A percentile compares a stretch with the other conserved stretches of the same genome.
These are phyloP conservation scores for Hemiscyllium ocellatum DNA, from an alignment of 2,113 vertebrate species.

Conservation along the genomic window DNA sequence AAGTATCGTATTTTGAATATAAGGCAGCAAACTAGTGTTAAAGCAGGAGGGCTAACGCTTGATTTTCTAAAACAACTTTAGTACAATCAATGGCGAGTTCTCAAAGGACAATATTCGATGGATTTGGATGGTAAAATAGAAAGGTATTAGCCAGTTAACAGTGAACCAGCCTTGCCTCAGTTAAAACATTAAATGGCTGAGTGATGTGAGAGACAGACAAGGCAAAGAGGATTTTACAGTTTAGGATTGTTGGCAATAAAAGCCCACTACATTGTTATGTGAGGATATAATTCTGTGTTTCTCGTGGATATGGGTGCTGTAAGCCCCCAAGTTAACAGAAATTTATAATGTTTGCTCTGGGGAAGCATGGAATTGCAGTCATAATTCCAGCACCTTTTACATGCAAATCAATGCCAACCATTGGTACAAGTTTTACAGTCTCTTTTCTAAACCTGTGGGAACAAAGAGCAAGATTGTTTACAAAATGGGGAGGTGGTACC, in stretches of 20 bases:
- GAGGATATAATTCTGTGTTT: not conserved
- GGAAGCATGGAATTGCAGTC: not conserved
- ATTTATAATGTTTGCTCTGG: not conserved
- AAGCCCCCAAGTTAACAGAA: not conserved
- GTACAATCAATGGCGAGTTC: not conserved
- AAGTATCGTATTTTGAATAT: not conserved
- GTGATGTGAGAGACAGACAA: not conserved
- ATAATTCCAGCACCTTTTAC: not conserved
- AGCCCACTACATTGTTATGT: not conserved
- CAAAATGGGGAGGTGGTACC: not conserved
- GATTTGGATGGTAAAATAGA: not conserved
- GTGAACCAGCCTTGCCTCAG: not conserved
- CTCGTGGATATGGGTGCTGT: not conserved
- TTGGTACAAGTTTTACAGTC: not conserved
- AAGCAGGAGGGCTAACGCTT: not conserved
- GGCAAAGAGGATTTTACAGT: not conserved
- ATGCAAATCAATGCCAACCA: not conserved
- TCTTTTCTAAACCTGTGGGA: slow-evolving; percentile 10
- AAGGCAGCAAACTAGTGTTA: not conserved
- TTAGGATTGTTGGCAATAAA: not conserved
- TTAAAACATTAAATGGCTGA: not conserved
- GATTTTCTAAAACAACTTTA: not conserved
- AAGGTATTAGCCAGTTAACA: not conserved
- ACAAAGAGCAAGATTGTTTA: not conserved
- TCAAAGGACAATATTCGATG: not conserved